phyloP scores from a whole-genome alignment of 1,140 invertebrate species.

The Musca domestica region DNA sequence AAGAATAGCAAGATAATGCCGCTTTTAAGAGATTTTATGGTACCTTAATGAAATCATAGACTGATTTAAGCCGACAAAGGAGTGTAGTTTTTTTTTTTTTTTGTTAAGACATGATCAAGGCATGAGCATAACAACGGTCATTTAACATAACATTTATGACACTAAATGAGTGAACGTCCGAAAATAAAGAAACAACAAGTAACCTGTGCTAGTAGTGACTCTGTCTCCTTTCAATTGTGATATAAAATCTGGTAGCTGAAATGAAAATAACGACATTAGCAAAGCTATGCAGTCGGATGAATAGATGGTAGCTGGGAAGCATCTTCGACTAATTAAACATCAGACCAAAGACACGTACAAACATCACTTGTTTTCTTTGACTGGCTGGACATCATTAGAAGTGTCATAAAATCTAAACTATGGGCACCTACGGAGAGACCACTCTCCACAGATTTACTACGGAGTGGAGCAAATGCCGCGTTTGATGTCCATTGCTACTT shows the following conservation, averaged over 20 bases:
- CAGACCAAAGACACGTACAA: not conserved
- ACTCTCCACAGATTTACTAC: constrained; percentile 4
- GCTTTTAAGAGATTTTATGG: constrained; percentile 3
- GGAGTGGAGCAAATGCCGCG: constrained; percentile 11
- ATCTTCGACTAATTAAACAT: constrained; percentile 3
- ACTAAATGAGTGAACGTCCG: constrained; percentile 16
- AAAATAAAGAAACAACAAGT: constrained; percentile 4
- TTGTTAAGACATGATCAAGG: not conserved
- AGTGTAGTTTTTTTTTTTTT: not conserved
- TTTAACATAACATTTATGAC: constrained; percentile 13
- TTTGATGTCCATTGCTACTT: not conserved
- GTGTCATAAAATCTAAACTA: constrained; percentile 25
- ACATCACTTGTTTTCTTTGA: not conserved
- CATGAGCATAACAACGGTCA: not conserved
- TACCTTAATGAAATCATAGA: not conserved
- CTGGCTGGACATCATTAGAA: constrained; percentile 25
- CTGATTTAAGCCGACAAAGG: not conserved
- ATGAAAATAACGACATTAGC: too few species aligned
- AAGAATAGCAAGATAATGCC: constrained; percentile 1
- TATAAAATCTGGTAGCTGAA: too few species aligned
- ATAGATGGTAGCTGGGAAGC: not conserved
- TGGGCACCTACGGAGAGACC: not conserved
- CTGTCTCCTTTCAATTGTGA: too few species aligned
- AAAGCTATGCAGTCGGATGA: too few species aligned
- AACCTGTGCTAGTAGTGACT: not conserved